Conservation (phyloP, 2,888 invertebrate species). For the Junonia oenone region DNA sequence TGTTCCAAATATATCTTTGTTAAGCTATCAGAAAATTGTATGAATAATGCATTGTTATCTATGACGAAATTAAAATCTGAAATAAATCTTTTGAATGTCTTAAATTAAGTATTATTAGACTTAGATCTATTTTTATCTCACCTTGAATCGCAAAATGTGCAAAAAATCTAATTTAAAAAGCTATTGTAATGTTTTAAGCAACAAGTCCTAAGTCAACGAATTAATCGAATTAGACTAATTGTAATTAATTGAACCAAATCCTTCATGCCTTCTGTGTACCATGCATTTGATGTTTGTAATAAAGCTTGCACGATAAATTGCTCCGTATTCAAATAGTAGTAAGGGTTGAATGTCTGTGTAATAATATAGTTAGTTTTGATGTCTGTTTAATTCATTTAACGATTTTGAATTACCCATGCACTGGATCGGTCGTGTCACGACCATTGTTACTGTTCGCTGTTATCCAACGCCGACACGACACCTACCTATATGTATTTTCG, state of each 20-base stretch:
- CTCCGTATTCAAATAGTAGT: neutral
- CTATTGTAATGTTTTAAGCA: no score
- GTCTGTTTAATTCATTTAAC: neutral
- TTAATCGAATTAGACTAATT: neutral
- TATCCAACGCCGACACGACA: conserved; percentile 8
- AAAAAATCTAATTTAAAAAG: no score
- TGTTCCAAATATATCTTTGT: neutral
- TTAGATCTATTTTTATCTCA: neutral
- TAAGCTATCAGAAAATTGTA: neutral
- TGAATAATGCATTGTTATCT: neutral
- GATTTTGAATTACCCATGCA: neutral
- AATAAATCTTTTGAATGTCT: no score
- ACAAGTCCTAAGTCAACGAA: neutral
- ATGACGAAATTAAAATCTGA: neutral
- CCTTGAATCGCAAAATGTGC: neutral
- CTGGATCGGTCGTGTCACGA: conserved; percentile 1
- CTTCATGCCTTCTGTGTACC: neutral
- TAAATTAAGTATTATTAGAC: no score
- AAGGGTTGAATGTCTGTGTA: neutral
- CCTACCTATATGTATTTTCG: conserved; percentile 7
- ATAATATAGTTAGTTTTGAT: neutral
- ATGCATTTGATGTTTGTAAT: neutral
- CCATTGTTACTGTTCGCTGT: conserved; percentile 1
- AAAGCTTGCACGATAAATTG: neutral
- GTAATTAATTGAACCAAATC: neutral